Evolutionary conservation across 1,140 invertebrate genomes (phyloP).

Genomic region (Kradibia gibbosae): DNA sequence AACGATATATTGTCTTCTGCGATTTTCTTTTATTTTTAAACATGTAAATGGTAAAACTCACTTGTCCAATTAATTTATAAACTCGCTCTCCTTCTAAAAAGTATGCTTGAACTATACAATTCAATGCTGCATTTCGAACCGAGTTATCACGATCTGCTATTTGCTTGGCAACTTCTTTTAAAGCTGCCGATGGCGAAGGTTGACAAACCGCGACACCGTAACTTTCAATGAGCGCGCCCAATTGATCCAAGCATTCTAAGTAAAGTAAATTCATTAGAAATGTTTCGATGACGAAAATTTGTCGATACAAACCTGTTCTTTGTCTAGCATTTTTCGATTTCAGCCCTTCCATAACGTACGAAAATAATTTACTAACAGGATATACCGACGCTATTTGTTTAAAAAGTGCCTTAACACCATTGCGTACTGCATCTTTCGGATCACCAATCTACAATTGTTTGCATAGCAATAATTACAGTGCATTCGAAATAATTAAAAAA

Average conservation of each 20-base stretch:
- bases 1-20: too few relatives aligned
- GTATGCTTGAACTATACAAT: conserved; percentile 93
- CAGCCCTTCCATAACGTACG: conserved; percentile 93
- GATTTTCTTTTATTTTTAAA: neutral
- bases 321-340: conserved; percentile 98
- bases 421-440: conserved; percentile 94
- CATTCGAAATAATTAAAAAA: neutral
- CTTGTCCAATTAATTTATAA: conserved; percentile 92
- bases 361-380: conserved; percentile 91
- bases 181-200: conserved; percentile 81
- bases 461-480: neutral
- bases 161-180: conserved; percentile 94
- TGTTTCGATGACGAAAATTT: conserved; percentile 2
- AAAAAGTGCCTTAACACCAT: conserved; percentile 89
- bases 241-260: conserved; percentile 92
- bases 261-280: neutral
- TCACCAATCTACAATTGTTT: conserved; percentile 84
- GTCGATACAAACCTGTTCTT: conserved; percentile 79
- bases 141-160: conserved; percentile 96
- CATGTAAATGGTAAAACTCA: conserved; percentile 60
- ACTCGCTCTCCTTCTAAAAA: conserved; percentile 92
- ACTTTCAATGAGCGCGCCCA: conserved; percentile 88
- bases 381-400: conserved; percentile 90
- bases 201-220: conserved; percentile 90
- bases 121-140: conserved; percentile 96